phyloP scores from a whole-genome alignment of 2,888 invertebrate genomes.

The Leptothorax acervorum region DNA sequence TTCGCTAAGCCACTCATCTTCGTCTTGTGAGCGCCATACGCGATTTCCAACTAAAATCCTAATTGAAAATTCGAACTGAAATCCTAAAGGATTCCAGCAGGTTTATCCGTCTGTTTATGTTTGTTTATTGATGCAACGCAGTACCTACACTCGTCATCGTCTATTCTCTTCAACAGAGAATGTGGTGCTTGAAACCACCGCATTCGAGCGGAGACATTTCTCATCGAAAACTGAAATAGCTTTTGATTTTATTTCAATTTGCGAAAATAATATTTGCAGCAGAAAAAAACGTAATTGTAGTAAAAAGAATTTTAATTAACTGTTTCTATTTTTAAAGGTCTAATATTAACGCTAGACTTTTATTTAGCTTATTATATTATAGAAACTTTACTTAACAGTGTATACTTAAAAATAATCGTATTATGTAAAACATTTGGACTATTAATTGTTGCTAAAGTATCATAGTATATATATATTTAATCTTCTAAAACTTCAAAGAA shows the following conservation, averaged over 20 bases:
- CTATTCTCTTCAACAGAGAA: background rate
- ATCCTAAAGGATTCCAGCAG: constrained; percentile 57
- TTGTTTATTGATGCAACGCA: constrained; percentile 15
- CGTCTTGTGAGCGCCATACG: constrained; percentile 54
- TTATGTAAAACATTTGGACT: too few relatives aligned
- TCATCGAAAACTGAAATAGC: background rate
- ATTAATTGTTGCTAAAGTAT: too few relatives aligned
- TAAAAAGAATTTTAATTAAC: background rate
- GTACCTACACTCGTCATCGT: constrained; percentile 1
- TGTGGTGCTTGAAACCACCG: background rate
- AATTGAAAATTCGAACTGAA: constrained; percentile 56
- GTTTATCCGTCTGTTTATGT: constrained; percentile 15
- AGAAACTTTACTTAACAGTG: background rate
- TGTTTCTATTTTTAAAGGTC: background rate
- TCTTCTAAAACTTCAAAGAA: too few relatives aligned
- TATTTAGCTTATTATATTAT: background rate
- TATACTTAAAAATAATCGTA: background rate
- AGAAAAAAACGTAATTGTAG: background rate
- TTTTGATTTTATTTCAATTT: background rate
- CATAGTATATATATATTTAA: too few relatives aligned
- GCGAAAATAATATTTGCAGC: background rate
- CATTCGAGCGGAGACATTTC: background rate
- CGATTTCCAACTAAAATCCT: constrained; percentile 67
- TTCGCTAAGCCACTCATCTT: constrained; percentile 29
- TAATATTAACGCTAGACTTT: background rate